Evolutionary conservation across 2,888 invertebrate genomes (phyloP).

Genomic region (Leucania comma): DNA sequence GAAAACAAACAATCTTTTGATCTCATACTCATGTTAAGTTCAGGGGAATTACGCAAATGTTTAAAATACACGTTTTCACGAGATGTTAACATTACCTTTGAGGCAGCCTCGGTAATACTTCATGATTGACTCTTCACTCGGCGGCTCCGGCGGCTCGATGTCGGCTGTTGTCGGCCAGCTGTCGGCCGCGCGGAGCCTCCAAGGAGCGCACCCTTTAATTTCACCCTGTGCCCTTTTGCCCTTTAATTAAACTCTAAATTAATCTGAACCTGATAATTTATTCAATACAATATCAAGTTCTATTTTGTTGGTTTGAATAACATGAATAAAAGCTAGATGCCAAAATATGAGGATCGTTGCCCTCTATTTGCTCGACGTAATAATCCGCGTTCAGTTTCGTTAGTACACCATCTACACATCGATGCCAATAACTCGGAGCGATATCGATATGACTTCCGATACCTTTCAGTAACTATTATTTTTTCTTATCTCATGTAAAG

Average conservation of each 20-base stretch:
- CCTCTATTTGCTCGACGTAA: conserved; percentile 33
- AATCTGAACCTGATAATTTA: conserved; percentile 49
- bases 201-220: conserved; percentile 41
- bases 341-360: conserved; percentile 12
- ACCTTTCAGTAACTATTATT: conserved; percentile 63
- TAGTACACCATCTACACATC: conserved; percentile 10
- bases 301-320: conserved; percentile 34
- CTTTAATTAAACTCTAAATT: conserved; percentile 59
- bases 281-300: conserved; percentile 47
- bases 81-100: conserved; percentile 22
- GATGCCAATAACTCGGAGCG: conserved; percentile 10
- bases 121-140: conserved; percentile 42
- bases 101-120: conserved; percentile 24
- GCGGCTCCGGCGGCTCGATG: conserved; percentile 6
- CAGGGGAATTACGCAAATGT: conserved; percentile 3
- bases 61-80: conserved; percentile 7
- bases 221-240: conserved; percentile 28
- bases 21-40: conserved; percentile 5
- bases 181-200: conserved; percentile 7
- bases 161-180: conserved; percentile 9
- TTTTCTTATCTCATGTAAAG: conserved; percentile 64
- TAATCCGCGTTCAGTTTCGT: conserved; percentile 24
- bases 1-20: conserved; percentile 18
- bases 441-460: conserved; percentile 39
- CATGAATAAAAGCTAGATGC: conserved; percentile 31